phyloP scores from a whole-genome alignment of 2,797 vertebrate species.

The Mallotus villosus region DNA sequence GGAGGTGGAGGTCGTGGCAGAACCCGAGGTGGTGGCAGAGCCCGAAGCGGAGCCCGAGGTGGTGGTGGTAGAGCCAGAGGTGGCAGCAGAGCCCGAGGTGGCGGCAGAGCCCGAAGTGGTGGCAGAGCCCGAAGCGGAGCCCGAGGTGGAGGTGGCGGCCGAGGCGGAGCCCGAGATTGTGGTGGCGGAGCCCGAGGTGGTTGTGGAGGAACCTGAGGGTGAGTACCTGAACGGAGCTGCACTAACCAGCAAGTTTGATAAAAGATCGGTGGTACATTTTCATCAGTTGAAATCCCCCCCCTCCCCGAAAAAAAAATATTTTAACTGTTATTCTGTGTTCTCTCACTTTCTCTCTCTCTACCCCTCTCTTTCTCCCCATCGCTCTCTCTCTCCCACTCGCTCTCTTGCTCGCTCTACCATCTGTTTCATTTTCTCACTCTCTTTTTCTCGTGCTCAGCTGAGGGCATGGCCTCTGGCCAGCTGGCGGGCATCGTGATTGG shows the following conservation, averaged over 20 bases:
- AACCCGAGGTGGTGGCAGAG: neutral
- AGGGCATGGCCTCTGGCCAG: slow-evolving; percentile 62
- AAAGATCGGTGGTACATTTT: no score
- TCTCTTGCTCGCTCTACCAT: slow-evolving; percentile 2
- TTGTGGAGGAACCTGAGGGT: slow-evolving; percentile 47
- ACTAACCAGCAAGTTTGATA: no score
- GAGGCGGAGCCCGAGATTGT: accelerated
- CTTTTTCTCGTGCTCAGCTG: slow-evolving; percentile 25
- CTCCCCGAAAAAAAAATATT: neutral
- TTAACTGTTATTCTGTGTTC: neutral
- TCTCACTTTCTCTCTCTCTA: neutral
- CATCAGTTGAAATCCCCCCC: neutral
- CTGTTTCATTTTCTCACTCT: neutral
- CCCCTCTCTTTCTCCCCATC: neutral
- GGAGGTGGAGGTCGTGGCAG: no score
- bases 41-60: accelerated
- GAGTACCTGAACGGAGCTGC: slow-evolving; percentile 20
- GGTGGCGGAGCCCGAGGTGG: neutral
- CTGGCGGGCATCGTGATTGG: slow-evolving; percentile 75
- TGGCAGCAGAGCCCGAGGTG: neutral
- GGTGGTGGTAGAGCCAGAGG: accelerated
- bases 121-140: neutral
- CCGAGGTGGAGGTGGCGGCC: neutral
- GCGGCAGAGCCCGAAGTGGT: neutral
- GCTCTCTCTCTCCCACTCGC: neutral